phyloP scores from a whole-genome alignment of 2,113 vertebrate genomes.

The Azemiops feae region DNA sequence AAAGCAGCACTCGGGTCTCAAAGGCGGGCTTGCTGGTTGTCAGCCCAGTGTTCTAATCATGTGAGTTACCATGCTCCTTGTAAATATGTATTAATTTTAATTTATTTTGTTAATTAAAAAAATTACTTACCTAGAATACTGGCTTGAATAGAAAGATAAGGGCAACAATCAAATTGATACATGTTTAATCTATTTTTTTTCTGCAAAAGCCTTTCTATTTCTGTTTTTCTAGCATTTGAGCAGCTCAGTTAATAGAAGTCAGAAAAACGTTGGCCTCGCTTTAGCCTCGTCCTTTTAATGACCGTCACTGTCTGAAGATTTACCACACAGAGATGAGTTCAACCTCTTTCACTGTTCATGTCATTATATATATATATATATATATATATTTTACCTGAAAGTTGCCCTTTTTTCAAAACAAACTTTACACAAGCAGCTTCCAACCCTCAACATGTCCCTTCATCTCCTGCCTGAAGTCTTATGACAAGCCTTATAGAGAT shows the following conservation, averaged over 20 bases:
- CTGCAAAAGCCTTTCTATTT: neutral
- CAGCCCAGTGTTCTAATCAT: neutral
- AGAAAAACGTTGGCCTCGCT: neutral
- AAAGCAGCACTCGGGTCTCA: neutral
- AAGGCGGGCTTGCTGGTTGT: neutral
- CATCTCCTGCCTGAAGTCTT: conserved; percentile 1
- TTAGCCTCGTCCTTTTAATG: neutral
- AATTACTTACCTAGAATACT: neutral
- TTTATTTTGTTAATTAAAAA: neutral
- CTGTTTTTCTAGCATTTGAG: neutral
- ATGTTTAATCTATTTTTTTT: neutral
- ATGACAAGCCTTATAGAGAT: conserved; percentile 9
- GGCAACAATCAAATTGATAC: neutral
- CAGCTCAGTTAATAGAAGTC: neutral
- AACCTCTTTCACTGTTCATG: neutral
- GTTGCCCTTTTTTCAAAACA: neutral
- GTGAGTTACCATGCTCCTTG: no score
- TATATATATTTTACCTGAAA: conserved; percentile 2
- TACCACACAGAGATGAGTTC: no score
- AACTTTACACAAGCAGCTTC: neutral
- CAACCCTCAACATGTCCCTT: neutral
- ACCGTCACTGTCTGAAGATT: neutral
- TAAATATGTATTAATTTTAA: neutral
- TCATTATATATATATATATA: no score
- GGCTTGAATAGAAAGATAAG: neutral